A percentile compares a stretch with the other conserved stretches of the same genome.
These are phyloP conservation scores for Mellilla xanthometata DNA, from an alignment of 2,888 invertebrate genomes.

Conservation along the genomic window DNA sequence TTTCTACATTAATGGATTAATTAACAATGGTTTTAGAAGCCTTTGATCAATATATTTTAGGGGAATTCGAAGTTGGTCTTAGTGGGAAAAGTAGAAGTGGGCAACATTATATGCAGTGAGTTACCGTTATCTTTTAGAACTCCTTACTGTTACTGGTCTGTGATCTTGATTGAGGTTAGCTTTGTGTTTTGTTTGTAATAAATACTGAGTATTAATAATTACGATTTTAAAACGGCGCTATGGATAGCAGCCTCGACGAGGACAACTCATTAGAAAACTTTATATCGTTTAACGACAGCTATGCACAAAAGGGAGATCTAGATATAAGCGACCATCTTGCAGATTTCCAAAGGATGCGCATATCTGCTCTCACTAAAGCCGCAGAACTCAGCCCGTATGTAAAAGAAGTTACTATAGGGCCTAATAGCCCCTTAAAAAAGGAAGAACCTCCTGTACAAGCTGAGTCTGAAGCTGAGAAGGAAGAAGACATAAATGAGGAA, in stretches of 20 bases:
- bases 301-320: slow-evolving; percentile 45
- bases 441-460: slow-evolving; percentile 26
- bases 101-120: too few relatives aligned
- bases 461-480: slow-evolving; percentile 20
- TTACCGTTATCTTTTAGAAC: too few relatives aligned
- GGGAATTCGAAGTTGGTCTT: too few relatives aligned
- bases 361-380: slow-evolving; percentile 83
- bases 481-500: slow-evolving; percentile 42
- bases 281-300: slow-evolving; percentile 33
- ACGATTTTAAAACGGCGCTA: slow-evolving; percentile 13
- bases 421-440: slow-evolving; percentile 46
- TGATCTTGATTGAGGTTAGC: too few relatives aligned
- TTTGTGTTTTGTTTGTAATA: too few relatives aligned
- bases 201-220: too few relatives aligned
- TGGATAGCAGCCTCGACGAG: slow-evolving; percentile 37
- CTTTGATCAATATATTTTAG: too few relatives aligned
- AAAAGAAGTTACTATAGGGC: slow-evolving; percentile 71
- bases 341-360: slow-evolving; percentile 76
- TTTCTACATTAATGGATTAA: too few relatives aligned
- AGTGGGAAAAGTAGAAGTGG: too few relatives aligned
- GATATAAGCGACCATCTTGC: slow-evolving; percentile 57
- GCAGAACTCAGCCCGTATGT: slow-evolving; percentile 75
- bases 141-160: too few relatives aligned
- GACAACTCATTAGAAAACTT: slow-evolving; percentile 41
- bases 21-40: too few relatives aligned